Base-by-base conservation (phyloP, 2,797 vertebrate species). In the Pampus argenteus region DNA sequence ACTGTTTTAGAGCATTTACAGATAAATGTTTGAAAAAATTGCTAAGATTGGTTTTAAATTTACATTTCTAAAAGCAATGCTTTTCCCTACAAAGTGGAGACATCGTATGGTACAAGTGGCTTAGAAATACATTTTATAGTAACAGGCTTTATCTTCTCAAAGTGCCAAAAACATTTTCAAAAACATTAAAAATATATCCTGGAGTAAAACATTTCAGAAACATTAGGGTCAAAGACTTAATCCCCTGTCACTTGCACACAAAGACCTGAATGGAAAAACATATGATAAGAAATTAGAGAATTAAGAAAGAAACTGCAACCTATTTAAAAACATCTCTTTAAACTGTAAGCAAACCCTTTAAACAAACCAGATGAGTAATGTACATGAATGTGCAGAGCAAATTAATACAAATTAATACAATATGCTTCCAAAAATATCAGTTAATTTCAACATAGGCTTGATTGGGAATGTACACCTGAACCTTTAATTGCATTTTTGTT, bases 301-400 rank as follows among this genome's bases (percentile, higher is more conserved):
- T 44, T 81, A 63, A 66, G 28, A 61, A 20, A 22, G 50, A 52
- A 45, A 60, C 61, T 74, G 42, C 20, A 66, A 44, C 61, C 65
- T 77, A 77, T 67, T 56, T 38, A 3, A 63, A 78, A 87, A 84
- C 59, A 76, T 71, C 28, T 55, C 38, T 76, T 54, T 8, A 76
- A 83, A 71, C 34, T 66, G 23, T 49, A 74, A 77, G 57, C 26
- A 72, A 83, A 75, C 66, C 77, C 66, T 61, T 63, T 76, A 82
- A 84, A 81, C 50, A 57, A 74, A 62, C 60, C 85, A 76, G 70
- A 84, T 87, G 75, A 80, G 63, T 74, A 81, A 84, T 74, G 63
- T 87, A 84, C 89, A 89, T 83, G 82, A 77, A 90, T 93, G 95
- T 96, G 94, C 95, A 96, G 96, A 95, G 86, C 92, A 93, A 87